Base-by-base conservation (phyloP, 2,113 vertebrate species). In the Stictonetta naevosa region DNA sequence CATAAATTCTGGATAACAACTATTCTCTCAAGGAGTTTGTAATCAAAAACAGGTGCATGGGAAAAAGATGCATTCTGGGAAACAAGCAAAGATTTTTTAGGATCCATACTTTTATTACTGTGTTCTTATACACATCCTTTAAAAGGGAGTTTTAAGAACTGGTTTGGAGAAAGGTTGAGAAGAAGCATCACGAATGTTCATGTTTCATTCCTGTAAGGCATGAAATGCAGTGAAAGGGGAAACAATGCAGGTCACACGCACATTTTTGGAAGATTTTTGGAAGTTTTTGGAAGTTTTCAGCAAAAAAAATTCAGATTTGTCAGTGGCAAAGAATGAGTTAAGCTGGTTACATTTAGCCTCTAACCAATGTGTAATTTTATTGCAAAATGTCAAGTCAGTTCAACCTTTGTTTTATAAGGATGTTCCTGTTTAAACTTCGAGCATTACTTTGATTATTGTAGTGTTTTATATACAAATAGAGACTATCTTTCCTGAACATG, bases 341-440 rank as follows among this genome's bases (percentile, higher is more conserved):
- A 69, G 38, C 14, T 26, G 3, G n/a, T 87, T 96, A 62, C 18
- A 53, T 84, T 96, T 69, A 72, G 44, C 68, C 72, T 92, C 50
- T 60, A 87, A 95, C 82, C 79, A 90, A 72, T 64, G 25, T 34
- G 46, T 40, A 62, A 46, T 50, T 83, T 69, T 85, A 85, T 40
- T 55, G 69, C 58, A 82, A 91, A 96, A 89, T 84, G 58, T 83
- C 74, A 23, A 75, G 67, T 95, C 79, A 90, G 58, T 94, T 97
- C 93, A 86, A 38, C 73, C 62, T 95, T 88, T 95, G 71, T 96
- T 96, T 83, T 60, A 42, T 92, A 96, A 96, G 92, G 73, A 91
- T 96, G 58, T 95, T 95, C 86, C 60, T 93, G 63, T 97, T 97
- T 97, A 95, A 91, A 83, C 21, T 97, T 93, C 88, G 83, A 96